Evolutionary conservation across 1,140 invertebrate species (phyloP).

Genomic region (Neotoxoptera formosana): DNA sequence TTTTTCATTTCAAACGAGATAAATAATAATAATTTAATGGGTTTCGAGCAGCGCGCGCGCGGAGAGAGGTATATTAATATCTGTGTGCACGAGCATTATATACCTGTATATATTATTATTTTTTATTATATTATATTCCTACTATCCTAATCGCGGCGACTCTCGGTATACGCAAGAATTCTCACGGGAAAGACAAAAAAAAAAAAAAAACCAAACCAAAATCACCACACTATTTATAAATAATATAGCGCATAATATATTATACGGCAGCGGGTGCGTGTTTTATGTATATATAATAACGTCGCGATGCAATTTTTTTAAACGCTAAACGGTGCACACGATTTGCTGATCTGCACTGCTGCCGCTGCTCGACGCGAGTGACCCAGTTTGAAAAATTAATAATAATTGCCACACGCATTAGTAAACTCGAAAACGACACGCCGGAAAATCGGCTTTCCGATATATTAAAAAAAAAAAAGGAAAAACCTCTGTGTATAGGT

Average conservation of each 20-base stretch:
- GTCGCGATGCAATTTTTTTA: background rate
- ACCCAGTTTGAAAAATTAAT: background rate
- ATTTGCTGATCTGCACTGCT: background rate
- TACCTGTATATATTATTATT: background rate
- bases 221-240: background rate
- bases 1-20: background rate
- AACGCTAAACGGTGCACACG: background rate
- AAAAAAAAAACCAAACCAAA: background rate
- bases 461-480: slow-evolving; percentile 14
- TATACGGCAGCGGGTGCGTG: background rate
- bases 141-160: background rate
- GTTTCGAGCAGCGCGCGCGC: background rate
- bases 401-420: too few species aligned
- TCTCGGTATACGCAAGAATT: background rate
- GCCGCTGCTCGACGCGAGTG: background rate
- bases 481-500: background rate
- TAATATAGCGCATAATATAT: background rate
- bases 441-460: background rate
- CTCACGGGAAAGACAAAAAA: background rate
- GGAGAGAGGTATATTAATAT: slow-evolving; percentile 1
- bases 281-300: too few species aligned
- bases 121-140: background rate
- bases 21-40: slow-evolving; percentile 19
- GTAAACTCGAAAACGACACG: too few species aligned
- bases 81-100: background rate